phyloP scores from a whole-genome alignment of 2,113 vertebrate genomes.

The Sapajus apella region DNA sequence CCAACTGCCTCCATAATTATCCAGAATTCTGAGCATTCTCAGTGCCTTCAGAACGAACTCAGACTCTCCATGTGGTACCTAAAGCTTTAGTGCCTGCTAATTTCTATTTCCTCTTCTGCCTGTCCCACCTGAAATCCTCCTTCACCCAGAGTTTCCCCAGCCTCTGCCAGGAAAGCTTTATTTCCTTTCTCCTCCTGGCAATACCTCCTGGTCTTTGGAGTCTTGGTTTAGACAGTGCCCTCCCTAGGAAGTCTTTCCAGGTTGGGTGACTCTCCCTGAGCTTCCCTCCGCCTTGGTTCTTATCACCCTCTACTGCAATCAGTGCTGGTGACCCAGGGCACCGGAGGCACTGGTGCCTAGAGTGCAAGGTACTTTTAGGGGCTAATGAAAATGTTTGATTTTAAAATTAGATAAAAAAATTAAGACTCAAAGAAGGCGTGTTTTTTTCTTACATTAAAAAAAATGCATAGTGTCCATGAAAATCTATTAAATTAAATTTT shows the following conservation, averaged over 20 bases:
- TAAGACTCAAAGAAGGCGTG: slow-evolving; percentile 1
- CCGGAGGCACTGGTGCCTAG: not conserved
- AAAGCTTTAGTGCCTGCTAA: not conserved
- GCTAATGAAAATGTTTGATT: not conserved
- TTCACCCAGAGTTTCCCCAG: not conserved
- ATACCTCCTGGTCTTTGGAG: not conserved
- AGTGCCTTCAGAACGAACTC: not conserved
- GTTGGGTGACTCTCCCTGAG: not conserved
- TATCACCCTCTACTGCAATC: not conserved
- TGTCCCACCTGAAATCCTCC: not conserved
- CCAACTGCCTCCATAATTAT: not conserved
- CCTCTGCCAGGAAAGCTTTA: not conserved
- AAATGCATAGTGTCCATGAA: not conserved
- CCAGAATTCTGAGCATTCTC: not conserved
- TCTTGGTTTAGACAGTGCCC: not conserved
- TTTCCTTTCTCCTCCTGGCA: not conserved
- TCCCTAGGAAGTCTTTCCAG: not conserved
- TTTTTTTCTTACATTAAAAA: not conserved
- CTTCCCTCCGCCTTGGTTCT: not conserved
- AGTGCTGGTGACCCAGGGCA: not conserved
- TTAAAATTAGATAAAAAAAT: not conserved
- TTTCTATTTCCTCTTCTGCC: not conserved
- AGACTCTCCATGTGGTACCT: not conserved
- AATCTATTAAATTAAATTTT: not conserved
- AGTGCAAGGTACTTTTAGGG: not conserved